phyloP scores from a whole-genome alignment of 1,140 invertebrate species.

The Drosophila punjabiensis region DNA sequence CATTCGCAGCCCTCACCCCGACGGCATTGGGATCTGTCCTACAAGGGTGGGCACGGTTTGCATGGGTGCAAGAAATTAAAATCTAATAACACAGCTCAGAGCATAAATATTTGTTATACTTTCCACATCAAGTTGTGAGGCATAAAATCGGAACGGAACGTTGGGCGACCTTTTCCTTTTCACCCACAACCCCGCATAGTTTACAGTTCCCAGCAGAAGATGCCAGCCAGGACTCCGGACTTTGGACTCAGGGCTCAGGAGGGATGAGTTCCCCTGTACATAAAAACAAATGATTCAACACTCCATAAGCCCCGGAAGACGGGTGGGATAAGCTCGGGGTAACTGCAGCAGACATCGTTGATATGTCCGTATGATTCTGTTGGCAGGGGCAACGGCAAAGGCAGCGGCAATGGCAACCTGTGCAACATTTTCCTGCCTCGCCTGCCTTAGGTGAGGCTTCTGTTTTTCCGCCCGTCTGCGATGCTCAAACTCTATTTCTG shows the following conservation, averaged over 20 bases:
- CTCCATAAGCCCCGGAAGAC: slow-evolving; percentile 45
- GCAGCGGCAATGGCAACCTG: slow-evolving; percentile 57
- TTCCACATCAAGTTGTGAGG: slow-evolving; percentile 59
- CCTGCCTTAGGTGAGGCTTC: slow-evolving; percentile 60
- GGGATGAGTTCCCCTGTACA: slow-evolving; percentile 37
- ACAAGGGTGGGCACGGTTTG: slow-evolving; percentile 40
- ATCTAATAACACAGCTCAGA: slow-evolving; percentile 83
- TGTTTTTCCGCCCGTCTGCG: slow-evolving; percentile 47
- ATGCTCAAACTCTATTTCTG: slow-evolving; percentile 49
- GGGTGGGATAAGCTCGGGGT: slow-evolving; percentile 21
- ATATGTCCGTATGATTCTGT: slow-evolving; percentile 50
- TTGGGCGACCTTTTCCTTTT: slow-evolving; percentile 23
- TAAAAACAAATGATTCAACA: slow-evolving; percentile 81
- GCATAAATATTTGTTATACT: slow-evolving; percentile 84
- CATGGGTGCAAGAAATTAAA: slow-evolving; percentile 83
- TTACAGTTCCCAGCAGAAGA: slow-evolving; percentile 26
- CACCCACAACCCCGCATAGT: slow-evolving; percentile 60
- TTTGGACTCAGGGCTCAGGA: neutral
- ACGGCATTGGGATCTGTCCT: neutral
- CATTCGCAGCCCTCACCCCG: slow-evolving; percentile 58
- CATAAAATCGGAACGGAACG: slow-evolving; percentile 10
- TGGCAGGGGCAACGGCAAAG: slow-evolving; percentile 10
- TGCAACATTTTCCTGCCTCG: slow-evolving; percentile 61
- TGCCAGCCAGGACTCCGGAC: neutral
- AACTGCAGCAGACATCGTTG: slow-evolving; percentile 72